These are phyloP conservation scores for Drosophila flavopinicola DNA, from an alignment of 2,888 invertebrate genomes.

Conservation along the genomic window DNA sequence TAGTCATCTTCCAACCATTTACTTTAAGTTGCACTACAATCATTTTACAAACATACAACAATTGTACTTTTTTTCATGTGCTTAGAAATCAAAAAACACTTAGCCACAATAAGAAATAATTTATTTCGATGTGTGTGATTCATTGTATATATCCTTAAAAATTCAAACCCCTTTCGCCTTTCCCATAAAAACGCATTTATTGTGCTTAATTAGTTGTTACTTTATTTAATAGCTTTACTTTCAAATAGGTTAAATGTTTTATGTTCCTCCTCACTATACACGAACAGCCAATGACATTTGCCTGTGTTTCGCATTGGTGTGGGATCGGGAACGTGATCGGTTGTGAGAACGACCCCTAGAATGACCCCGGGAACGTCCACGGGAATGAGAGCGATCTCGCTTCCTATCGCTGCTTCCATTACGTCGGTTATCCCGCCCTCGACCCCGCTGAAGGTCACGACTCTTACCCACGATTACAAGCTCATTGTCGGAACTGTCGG, in stretches of 20 bases:
- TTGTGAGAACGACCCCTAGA: constrained; percentile 62
- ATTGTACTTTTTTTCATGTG: background rate
- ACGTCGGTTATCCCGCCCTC: constrained; percentile 17
- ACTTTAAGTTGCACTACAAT: background rate
- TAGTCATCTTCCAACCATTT: background rate
- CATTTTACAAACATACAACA: background rate
- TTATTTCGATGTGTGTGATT: too few relatives aligned
- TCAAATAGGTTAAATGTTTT: background rate
- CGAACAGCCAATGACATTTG: constrained; percentile 31
- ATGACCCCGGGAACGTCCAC: constrained; percentile 57
- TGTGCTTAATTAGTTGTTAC: background rate
- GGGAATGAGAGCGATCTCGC: constrained; percentile 59
- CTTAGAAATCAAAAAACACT: too few relatives aligned
- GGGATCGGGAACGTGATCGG: constrained; percentile 65
- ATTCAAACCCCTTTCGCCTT: too few relatives aligned
- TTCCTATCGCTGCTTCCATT: constrained; percentile 20
- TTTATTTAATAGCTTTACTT: constrained; percentile 9
- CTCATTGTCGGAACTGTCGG: constrained; percentile 22
- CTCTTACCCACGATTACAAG: background rate
- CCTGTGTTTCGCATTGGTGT: constrained; percentile 32
- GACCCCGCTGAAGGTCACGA: background rate
- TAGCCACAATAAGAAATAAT: too few relatives aligned
- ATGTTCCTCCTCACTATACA: constrained; percentile 3
- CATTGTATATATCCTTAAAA: too few relatives aligned
- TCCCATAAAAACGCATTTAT: too few relatives aligned